These are phyloP conservation scores for Zosterops borbonicus DNA, from an alignment of 2,113 vertebrate genomes.

Conservation along the genomic window DNA sequence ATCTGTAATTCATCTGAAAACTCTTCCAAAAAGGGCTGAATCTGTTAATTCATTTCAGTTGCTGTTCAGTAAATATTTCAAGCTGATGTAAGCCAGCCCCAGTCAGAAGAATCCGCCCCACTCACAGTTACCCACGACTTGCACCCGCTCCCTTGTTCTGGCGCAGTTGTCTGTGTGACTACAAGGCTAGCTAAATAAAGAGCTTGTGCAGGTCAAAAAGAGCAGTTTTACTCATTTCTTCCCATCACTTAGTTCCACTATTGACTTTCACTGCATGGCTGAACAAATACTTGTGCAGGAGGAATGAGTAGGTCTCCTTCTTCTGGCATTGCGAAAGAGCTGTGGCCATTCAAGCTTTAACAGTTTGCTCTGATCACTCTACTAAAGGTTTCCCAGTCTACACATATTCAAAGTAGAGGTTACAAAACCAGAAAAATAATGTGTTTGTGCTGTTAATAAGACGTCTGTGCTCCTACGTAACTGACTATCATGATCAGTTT, in stretches of 20 bases:
- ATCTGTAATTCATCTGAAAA: background rate
- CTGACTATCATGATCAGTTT: background rate
- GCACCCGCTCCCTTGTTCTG: background rate
- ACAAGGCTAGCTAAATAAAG: background rate
- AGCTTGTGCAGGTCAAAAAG: background rate
- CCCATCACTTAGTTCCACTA: fast-evolving
- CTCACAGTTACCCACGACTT: background rate
- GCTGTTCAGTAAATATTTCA: background rate
- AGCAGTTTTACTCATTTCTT: background rate
- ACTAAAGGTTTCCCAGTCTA: background rate
- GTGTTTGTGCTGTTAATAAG: background rate
- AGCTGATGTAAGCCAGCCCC: background rate
- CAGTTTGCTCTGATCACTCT: background rate
- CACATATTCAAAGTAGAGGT: background rate
- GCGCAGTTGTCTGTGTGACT: background rate
- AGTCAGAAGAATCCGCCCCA: background rate
- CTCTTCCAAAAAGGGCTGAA: background rate
- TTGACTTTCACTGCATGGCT: background rate
- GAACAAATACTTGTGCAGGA: background rate
- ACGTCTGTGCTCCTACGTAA: background rate
- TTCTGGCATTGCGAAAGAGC: background rate
- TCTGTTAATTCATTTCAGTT: background rate
- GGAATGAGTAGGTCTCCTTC: background rate
- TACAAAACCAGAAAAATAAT: background rate
- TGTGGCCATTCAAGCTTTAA: background rate